These are phyloP conservation scores for Peromyscus polionotus DNA, from an alignment of 2,113 vertebrate species.

Conservation along the genomic window DNA sequence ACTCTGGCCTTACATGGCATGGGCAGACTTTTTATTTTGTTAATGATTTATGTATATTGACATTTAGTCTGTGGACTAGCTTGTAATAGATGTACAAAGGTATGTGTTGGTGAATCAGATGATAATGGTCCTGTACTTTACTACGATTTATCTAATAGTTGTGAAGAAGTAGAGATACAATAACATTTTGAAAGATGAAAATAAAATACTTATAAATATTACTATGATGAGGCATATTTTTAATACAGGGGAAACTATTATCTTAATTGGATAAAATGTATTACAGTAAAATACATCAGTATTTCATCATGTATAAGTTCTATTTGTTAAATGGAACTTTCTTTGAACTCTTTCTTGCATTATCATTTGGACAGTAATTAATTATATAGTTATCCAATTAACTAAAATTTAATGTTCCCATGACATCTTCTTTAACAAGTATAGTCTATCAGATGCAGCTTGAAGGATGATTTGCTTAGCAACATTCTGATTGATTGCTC, in stretches of 20 bases:
- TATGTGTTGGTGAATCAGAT: not conserved
- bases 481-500: not conserved
- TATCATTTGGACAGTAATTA: slow-evolving; percentile 56
- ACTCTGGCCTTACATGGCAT: not conserved
- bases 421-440: slow-evolving; percentile 18
- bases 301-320: not conserved
- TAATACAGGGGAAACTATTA: not conserved
- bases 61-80: not conserved
- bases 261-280: not conserved
- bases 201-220: not conserved
- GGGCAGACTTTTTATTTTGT: slow-evolving; percentile 33
- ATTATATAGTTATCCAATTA: slow-evolving; percentile 47
- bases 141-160: not conserved
- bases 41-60: slow-evolving; percentile 62
- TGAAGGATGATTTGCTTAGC: not conserved
- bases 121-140: not conserved
- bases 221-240: not conserved
- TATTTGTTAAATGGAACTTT: slow-evolving; percentile 44
- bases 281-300: not conserved
- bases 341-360: slow-evolving; percentile 1
- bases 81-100: slow-evolving; percentile 49
- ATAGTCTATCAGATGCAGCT: not conserved
- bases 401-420: slow-evolving; percentile 14
- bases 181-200: slow-evolving; percentile 55
- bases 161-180: not conserved